Percentiles rank a stretch among this genome's conserved stretches.
Conservation (phyloP, 2,113 vertebrate genomes). For the Columba janthina region DNA sequence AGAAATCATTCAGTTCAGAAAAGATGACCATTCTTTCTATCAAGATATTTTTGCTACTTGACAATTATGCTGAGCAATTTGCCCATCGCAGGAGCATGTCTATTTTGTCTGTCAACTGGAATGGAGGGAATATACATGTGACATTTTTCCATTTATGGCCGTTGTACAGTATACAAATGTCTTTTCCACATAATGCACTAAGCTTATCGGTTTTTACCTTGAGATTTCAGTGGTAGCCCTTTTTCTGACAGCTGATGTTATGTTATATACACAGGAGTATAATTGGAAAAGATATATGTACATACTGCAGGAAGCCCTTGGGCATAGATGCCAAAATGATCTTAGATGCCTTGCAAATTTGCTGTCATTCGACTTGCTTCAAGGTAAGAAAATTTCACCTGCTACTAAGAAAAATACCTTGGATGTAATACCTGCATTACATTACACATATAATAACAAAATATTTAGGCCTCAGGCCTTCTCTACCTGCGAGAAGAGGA, state of each 20-base stretch:
- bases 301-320: conserved; percentile 88
- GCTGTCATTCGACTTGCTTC: conserved; percentile 93
- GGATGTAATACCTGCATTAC: background rate
- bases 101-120: background rate
- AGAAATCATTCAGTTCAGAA: background rate
- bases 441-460: background rate
- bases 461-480: background rate
- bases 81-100: background rate
- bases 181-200: background rate
- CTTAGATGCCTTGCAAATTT: conserved; percentile 90
- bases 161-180: background rate
- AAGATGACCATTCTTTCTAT: background rate
- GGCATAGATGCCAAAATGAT: conserved; percentile 90
- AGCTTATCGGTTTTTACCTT: conserved; percentile 1
- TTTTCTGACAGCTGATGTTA: conserved; percentile 58
- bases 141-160: background rate
- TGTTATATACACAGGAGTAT: conserved; percentile 77
- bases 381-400: conserved; percentile 80
- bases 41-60: background rate
- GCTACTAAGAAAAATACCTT: background rate
- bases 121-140: background rate
- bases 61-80: background rate
- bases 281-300: conserved; percentile 91
- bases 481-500: background rate
- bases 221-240: conserved; percentile 18